These are phyloP conservation scores for Pelecanoides urinatrix DNA, from an alignment of 2,113 vertebrate genomes.

Conservation along the genomic window DNA sequence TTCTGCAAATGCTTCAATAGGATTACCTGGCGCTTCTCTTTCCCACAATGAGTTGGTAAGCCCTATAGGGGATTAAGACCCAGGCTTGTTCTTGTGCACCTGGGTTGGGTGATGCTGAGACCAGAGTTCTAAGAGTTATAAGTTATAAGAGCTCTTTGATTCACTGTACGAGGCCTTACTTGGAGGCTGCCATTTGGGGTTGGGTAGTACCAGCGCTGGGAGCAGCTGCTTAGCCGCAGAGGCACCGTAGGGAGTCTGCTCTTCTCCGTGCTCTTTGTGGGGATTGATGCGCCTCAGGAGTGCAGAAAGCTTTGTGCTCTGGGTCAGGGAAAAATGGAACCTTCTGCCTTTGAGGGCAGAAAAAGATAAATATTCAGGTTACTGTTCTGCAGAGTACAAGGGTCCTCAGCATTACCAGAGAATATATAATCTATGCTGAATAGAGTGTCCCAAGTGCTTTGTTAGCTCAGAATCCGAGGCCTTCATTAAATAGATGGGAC, in stretches of 20 bases:
- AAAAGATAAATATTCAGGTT: neutral
- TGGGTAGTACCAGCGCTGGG: neutral
- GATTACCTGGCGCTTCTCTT: neutral
- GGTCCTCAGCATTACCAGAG: neutral
- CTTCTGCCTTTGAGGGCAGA: neutral
- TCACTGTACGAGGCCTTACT: neutral
- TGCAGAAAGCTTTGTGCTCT: neutral
- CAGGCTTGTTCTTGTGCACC: too few relatives aligned
- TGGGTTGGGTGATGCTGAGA: too few relatives aligned
- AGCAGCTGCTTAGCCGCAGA: neutral
- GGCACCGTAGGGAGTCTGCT: neutral
- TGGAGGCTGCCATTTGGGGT: neutral
- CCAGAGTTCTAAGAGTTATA: too few relatives aligned
- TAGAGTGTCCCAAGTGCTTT: neutral
- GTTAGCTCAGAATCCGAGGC: neutral
- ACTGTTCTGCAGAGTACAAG: neutral
- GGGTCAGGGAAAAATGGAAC: neutral
- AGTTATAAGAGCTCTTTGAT: neutral
- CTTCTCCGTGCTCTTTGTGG: neutral
- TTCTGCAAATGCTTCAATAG: neutral
- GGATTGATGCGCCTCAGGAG: neutral
- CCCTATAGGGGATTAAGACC: too few relatives aligned
- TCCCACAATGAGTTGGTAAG: neutral
- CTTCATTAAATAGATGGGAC: neutral
- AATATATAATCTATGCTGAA: neutral